A percentile compares a stretch with the other conserved stretches of the same genome.
phyloP scores from a whole-genome alignment of 1,140 invertebrate genomes.

The Cephus cinctus region DNA sequence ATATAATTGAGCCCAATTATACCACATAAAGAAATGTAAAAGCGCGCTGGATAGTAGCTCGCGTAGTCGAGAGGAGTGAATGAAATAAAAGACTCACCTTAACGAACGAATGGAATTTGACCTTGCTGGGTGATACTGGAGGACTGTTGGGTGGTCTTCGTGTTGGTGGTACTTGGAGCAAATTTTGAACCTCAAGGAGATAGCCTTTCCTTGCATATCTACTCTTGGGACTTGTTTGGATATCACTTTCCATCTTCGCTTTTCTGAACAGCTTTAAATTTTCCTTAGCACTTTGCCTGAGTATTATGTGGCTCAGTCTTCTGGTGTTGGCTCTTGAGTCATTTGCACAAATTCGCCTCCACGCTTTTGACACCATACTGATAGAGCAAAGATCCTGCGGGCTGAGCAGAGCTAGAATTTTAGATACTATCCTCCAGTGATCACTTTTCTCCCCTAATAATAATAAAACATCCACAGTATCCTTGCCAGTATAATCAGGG shows the following conservation, averaged over 20 bases:
- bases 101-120: conserved; percentile 52
- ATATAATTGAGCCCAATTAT: too few species aligned
- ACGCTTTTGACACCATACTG: conserved; percentile 46
- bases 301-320: conserved; percentile 35
- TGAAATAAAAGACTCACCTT: conserved; percentile 38
- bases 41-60: too few species aligned
- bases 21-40: too few species aligned
- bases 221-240: conserved; percentile 35
- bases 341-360: conserved; percentile 38
- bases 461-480: conserved; percentile 39
- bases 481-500: conserved; percentile 34
- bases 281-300: conserved; percentile 45
- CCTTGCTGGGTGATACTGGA: conserved; percentile 53
- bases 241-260: conserved; percentile 29
- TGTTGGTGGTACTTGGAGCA: conserved; percentile 28
- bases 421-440: conserved; percentile 40
- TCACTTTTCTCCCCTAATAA: conserved; percentile 45
- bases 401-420: conserved; percentile 39
- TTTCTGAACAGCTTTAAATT: conserved; percentile 41
- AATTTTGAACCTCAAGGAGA: conserved; percentile 44
- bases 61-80: too few species aligned
- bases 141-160: conserved; percentile 37
- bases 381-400: conserved; percentile 43
- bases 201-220: conserved; percentile 39
- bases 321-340: conserved; percentile 39